Evolutionary conservation across 2,113 vertebrate genomes (phyloP), one percentile per base, ranked within the genome.

Genomic region (Ceyx melanurus): DNA sequence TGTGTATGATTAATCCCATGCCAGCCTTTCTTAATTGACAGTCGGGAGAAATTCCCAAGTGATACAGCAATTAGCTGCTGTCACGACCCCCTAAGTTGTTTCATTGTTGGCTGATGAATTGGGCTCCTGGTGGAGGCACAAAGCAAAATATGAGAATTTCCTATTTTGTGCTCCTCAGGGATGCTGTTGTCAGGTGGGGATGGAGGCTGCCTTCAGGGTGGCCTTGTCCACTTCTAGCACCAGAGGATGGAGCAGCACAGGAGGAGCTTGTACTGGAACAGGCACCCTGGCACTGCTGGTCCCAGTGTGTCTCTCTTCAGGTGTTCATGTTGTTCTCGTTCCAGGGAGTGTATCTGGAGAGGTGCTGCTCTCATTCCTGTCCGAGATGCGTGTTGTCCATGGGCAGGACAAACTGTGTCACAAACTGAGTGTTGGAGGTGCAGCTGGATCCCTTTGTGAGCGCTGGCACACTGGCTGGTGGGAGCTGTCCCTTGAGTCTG

Each of bases 291-390:
- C 75, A 26, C 70, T 1, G 5, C 50, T 26, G 50, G 5, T 10
- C 80, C 53, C 33, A 1, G 50, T 7, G 43, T 1, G 19, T 10
- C 4, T 28, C n/a, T 28, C 29, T 15, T 14, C 57, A 20, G 67
- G 25, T 15, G 28, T 1, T 20, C 9, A 2, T 3, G 0, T 2
- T 13, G 82, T 28, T 26, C 31, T n/a, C 37, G 18, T 29, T 54
- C 53, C 28, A 53, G 43, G 35, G 35, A 23, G 3, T 5, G 8
- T 6, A 22, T 10, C 64, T 33, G 53, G 21, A 18, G 31, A 56
- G 58, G 22, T 22, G 57, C 37, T 65, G 71, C 64, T 58, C 64
- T 6, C 3, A 8, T 4, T 43, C n/a, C 73, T 29, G 40, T 40
- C 7, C 5, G 46, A n/a, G 45, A 5, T 6, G 26, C 11, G 21